Base-by-base conservation (phyloP, 2,888 invertebrate genomes). In the Octonoba sinensis region DNA sequence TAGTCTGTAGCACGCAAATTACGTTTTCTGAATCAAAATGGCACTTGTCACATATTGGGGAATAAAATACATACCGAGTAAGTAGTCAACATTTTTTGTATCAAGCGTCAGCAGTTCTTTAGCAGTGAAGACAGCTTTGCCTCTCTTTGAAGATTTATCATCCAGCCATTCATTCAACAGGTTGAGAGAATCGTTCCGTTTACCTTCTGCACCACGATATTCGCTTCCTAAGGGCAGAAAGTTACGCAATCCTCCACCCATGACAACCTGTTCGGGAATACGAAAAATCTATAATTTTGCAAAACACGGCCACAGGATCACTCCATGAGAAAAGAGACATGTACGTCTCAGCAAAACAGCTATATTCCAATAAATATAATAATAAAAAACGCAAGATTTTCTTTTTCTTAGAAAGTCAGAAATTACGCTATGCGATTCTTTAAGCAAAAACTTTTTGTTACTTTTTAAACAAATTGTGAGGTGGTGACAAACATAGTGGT, bases 241-340 rank as follows among this genome's bases (percentile, higher is more conserved):
- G 85, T 92, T 91, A 0, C 89, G 88, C 3, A 93, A 89, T 0
- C 95, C 95, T 6, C 95, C 95, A 0, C 95, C 95, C 87, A 95
- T 44, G 62, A 94, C 91, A 0, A 93, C 92, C 91, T 93, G 87
- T 0, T 87, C 62, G 51, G 56, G 60, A 12, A 72, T 22, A 44
- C 2, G 36, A 11, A 36, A 36, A 4, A 36, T 4, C 1, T 36
- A 11, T 36, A n/a, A n/a, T n/a, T n/a, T n/a, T n/a, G n/a, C n/a
- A n/a, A n/a, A n/a, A n/a, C n/a, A n/a, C n/a, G n/a, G n/a, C n/a
- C n/a, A n/a, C n/a, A n/a, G n/a, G n/a, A n/a, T n/a, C n/a, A n/a
- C n/a, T n/a, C n/a, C n/a, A n/a, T n/a, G n/a, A n/a, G n/a, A n/a
- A n/a, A n/a, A n/a, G n/a, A n/a, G n/a, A n/a, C n/a, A n/a, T n/a